phyloP scores from a whole-genome alignment of 2,888 invertebrate genomes.

The Siphonodentalium dalli region DNA sequence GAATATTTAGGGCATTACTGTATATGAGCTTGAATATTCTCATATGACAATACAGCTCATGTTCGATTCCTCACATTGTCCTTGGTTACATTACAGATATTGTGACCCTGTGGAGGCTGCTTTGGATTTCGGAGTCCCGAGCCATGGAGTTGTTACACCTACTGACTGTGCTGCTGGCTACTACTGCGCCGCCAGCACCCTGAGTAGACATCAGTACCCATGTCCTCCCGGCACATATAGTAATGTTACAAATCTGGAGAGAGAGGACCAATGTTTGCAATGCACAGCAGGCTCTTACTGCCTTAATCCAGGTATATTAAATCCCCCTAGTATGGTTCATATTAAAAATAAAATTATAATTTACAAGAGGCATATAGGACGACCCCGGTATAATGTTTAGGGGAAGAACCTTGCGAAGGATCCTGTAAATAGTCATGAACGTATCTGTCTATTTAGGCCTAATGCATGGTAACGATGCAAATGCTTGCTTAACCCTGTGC shows the following conservation, averaged over 20 bases:
- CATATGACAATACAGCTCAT: too few species aligned
- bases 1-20: too few species aligned
- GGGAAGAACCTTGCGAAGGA: too few species aligned
- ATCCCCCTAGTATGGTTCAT: not conserved
- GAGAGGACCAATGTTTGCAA: slow-evolving; percentile 39
- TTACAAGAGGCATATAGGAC: too few species aligned
- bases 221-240: slow-evolving; percentile 57
- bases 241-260: slow-evolving; percentile 45
- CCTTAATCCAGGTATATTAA: slow-evolving; percentile 32
- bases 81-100: slow-evolving; percentile 49
- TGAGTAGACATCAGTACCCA: slow-evolving; percentile 38
- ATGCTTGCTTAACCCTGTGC: too few species aligned
- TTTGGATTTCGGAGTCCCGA: slow-evolving; percentile 29
- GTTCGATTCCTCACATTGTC: too few species aligned
- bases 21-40: too few species aligned
- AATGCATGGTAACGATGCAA: too few species aligned
- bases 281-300: slow-evolving; percentile 56
- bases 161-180: slow-evolving; percentile 48
- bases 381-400: too few species aligned
- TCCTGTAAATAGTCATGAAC: too few species aligned
- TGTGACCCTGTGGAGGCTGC: slow-evolving; percentile 54
- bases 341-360: too few species aligned
- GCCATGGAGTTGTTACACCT: slow-evolving; percentile 45
- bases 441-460: too few species aligned
- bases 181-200: slow-evolving; percentile 54